Conservation (phyloP, 2,888 invertebrate species). For the Drosophila mayaguana region DNA sequence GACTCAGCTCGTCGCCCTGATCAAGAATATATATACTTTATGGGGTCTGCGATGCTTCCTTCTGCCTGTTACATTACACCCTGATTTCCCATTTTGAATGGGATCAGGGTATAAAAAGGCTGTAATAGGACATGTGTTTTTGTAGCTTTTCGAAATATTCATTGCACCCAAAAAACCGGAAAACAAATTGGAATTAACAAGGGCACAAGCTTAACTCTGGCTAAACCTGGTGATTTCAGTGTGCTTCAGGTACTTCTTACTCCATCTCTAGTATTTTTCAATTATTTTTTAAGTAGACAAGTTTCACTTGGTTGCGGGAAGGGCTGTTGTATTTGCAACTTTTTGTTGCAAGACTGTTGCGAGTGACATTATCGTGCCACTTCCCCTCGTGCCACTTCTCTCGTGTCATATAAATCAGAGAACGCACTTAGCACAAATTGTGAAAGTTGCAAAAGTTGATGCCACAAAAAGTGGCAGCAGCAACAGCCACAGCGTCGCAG, state of each 20-base stretch:
- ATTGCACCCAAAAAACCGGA: neutral
- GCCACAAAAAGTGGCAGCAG: conserved; percentile 31
- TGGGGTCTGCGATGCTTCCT: no score
- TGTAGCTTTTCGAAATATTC: neutral
- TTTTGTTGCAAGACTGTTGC: conserved; percentile 26
- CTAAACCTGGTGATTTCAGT: neutral
- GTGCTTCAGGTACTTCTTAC: neutral
- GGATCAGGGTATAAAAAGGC: no score
- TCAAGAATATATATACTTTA: no score
- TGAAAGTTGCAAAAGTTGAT: conserved; percentile 72
- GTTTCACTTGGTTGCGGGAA: neutral
- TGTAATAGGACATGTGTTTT: no score
- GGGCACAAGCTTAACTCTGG: neutral
- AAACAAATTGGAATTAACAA: neutral
- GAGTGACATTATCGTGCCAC: conserved; percentile 12
- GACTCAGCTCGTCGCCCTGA: no score
- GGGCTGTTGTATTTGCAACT: conserved; percentile 26
- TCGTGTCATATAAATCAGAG: conserved; percentile 59
- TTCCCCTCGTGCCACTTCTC: neutral
- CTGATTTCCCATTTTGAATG: no score
- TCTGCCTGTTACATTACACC: no score
- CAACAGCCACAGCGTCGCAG: conserved; percentile 8
- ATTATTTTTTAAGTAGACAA: conserved; percentile 20
- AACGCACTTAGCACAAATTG: conserved; percentile 74
- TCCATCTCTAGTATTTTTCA: neutral